Conservation (phyloP, 2,797 vertebrate species). For the Delichon dasypus region DNA sequence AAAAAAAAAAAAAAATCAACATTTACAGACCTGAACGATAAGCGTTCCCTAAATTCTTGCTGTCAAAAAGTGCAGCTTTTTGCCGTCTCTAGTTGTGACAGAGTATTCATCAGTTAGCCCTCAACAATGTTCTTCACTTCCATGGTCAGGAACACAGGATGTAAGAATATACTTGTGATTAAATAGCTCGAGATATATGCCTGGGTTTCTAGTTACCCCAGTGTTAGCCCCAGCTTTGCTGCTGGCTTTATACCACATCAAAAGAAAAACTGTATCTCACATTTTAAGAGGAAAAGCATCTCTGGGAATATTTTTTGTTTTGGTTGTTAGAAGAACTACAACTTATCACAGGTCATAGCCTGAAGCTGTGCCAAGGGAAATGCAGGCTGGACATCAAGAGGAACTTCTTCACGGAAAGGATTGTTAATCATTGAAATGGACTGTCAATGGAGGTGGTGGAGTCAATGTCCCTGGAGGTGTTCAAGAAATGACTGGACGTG, state of each 20-base stretch:
- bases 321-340: background rate
- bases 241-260: background rate
- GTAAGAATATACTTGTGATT: background rate
- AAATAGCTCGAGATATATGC: background rate
- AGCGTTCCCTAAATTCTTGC: background rate
- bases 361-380: background rate
- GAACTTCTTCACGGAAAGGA: background rate
- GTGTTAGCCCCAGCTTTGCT: background rate
- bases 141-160: background rate
- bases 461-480: no score
- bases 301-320: background rate
- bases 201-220: background rate
- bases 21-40: background rate
- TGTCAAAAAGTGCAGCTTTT: background rate
- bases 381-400: background rate
- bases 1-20: background rate
- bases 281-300: background rate
- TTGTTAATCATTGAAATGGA: background rate
- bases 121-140: background rate
- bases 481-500: background rate
- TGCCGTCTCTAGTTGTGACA: background rate
- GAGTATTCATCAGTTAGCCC: background rate
- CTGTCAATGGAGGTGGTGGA: background rate
- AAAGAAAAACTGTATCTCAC: background rate
- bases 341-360: background rate